Conservation (phyloP, 2,888 invertebrate genomes). For the Thyatira batis region DNA sequence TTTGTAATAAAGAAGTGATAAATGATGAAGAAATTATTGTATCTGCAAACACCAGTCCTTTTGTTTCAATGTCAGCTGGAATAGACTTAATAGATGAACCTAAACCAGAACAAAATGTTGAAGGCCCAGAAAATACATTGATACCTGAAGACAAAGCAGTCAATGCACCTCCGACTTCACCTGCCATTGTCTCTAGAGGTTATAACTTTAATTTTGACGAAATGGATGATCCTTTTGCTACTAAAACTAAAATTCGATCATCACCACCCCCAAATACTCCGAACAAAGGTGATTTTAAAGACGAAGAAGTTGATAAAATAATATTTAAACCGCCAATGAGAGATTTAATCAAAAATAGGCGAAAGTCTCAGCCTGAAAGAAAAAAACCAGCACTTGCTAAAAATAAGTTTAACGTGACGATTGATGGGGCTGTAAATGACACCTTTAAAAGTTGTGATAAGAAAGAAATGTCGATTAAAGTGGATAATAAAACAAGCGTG, state of each 20-base stretch:
- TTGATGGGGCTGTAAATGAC: constrained; percentile 20
- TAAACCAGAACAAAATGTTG: constrained; percentile 20
- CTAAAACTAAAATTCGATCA: constrained; percentile 60
- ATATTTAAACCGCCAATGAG: constrained; percentile 22
- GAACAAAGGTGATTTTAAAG: constrained; percentile 17
- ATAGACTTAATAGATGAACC: constrained; percentile 22
- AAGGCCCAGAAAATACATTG: constrained; percentile 29
- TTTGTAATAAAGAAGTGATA: constrained; percentile 6
- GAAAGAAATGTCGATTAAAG: neutral
- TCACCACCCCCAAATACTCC: constrained; percentile 51
- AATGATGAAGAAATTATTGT: constrained; percentile 47
- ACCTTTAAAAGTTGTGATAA: constrained; percentile 7
- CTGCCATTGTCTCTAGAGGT: constrained; percentile 60
- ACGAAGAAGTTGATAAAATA: constrained; percentile 18
- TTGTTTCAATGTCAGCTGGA: constrained; percentile 48
- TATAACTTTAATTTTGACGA: constrained; percentile 73
- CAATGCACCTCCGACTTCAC: constrained; percentile 49
- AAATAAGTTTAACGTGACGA: constrained; percentile 46
- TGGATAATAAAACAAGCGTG: neutral
- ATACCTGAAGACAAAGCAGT: constrained; percentile 27
- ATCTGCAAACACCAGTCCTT: constrained; percentile 60
- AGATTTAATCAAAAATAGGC: constrained; percentile 37
- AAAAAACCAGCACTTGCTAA: constrained; percentile 38
- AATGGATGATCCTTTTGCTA: constrained; percentile 67
- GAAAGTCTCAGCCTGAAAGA: constrained; percentile 51